Percentiles rank a stretch among this genome's conserved stretches.
Conservation (phyloP, 1,140 invertebrate species). For the Dendroctonus ponderosae region DNA sequence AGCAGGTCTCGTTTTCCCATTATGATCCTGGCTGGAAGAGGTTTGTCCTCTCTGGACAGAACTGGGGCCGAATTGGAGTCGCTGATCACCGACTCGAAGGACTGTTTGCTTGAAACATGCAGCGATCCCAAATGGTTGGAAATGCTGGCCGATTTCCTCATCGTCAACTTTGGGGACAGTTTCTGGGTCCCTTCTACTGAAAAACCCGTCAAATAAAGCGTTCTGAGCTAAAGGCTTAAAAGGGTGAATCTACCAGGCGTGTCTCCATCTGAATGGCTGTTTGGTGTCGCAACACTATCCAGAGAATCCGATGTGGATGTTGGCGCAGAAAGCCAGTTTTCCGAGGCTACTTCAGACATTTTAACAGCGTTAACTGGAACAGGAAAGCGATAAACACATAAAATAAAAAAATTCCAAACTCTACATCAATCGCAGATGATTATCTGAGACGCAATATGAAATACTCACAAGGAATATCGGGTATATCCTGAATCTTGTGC, state of each 20-base stretch:
- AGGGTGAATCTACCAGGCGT: too few species aligned
- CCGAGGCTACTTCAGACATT: conserved; percentile 18
- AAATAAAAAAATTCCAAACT: neutral
- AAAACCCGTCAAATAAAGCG: too few species aligned
- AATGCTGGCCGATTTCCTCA: too few species aligned
- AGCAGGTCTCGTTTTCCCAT: conserved; percentile 17
- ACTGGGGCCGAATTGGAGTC: neutral
- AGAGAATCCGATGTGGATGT: neutral
- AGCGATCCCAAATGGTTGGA: too few species aligned
- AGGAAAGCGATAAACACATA: neutral
- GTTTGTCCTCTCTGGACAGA: conserved; percentile 1
- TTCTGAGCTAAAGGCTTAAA: too few species aligned
- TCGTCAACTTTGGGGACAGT: too few species aligned
- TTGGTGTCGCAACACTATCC: too few species aligned
- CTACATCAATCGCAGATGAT: too few species aligned
- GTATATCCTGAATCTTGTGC: conserved; percentile 28
- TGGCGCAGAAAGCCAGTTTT: neutral
- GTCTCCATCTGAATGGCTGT: too few species aligned
- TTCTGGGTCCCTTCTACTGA: too few species aligned
- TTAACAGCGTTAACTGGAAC: conserved; percentile 12
- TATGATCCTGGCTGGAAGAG: neutral
- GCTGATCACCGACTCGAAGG: neutral
- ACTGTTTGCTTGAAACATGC: too few species aligned
- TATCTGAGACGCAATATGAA: neutral
- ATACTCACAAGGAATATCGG: conserved; percentile 27